Evolutionary conservation across 2,797 vertebrate genomes (phyloP).

Genomic region (Catharus ustulatus): DNA sequence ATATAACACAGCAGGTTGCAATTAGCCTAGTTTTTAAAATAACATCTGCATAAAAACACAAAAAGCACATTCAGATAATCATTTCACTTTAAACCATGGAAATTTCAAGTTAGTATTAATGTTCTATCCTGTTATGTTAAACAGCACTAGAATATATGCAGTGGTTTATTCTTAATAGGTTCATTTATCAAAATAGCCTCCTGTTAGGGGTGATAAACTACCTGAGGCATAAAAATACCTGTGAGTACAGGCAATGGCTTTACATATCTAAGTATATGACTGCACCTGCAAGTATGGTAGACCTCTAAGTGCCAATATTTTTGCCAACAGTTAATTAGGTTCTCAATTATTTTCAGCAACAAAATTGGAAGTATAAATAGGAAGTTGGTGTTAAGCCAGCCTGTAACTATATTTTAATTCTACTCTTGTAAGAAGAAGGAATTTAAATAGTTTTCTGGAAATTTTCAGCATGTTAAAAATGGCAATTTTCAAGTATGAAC

Average conservation of each 20-base stretch:
- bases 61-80: constrained; percentile 56
- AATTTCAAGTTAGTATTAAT: constrained; percentile 47
- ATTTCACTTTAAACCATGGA: constrained; percentile 49
- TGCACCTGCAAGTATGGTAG: constrained; percentile 53
- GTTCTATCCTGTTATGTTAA: constrained; percentile 22
- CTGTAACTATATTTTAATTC: constrained; percentile 33
- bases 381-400: constrained; percentile 40
- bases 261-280: background rate
- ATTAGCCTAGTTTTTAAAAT: constrained; percentile 75
- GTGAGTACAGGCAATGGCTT: constrained; percentile 10
- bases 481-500: background rate
- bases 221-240: constrained; percentile 46
- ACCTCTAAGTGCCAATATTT: constrained; percentile 52
- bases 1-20: constrained; percentile 71
- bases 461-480: background rate
- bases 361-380: constrained; percentile 56
- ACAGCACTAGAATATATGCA: constrained; percentile 35
- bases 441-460: background rate
- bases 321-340: constrained; percentile 66
- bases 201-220: constrained; percentile 49
- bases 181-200: constrained; percentile 62
- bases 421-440: background rate
- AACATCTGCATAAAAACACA: constrained; percentile 70
- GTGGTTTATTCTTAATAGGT: constrained; percentile 57
- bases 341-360: constrained; percentile 58